These are phyloP conservation scores for Crossaster papposus DNA, from an alignment of 53 echinoderm and acorn worm genomes.

Conservation along the genomic window DNA sequence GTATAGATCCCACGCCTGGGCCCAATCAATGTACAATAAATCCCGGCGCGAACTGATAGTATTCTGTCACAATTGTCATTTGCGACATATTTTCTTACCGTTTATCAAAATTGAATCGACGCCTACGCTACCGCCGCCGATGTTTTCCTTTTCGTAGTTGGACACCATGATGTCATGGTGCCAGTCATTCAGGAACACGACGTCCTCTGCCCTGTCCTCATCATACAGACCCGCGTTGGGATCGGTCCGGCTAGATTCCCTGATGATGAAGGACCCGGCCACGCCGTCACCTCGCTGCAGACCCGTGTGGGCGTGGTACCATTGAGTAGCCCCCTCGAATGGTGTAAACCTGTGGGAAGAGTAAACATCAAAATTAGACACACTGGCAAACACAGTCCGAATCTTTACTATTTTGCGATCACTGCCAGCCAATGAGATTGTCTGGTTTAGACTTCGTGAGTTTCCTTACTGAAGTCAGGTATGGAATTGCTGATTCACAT, in stretches of 20 bases:
- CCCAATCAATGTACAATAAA: too few relatives aligned
- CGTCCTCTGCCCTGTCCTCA: constrained; percentile 57
- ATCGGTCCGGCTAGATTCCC: constrained; percentile 56
- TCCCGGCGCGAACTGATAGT: too few relatives aligned
- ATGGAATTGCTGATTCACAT: too few relatives aligned
- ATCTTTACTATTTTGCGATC: too few relatives aligned
- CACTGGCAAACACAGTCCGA: too few relatives aligned
- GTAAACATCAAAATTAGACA: too few relatives aligned
- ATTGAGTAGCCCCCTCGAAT: constrained; percentile 46
- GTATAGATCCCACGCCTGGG: too few relatives aligned
- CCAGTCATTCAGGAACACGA: constrained; percentile 68
- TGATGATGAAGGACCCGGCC: constrained; percentile 73
- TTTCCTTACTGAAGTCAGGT: too few relatives aligned
- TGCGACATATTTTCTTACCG: constrained; percentile 37
- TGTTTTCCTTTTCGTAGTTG: background rate
- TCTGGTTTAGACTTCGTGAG: too few relatives aligned
- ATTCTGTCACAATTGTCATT: too few relatives aligned
- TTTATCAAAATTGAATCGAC: constrained; percentile 59
- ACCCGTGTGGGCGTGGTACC: constrained; percentile 61
- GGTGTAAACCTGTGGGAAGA: background rate
- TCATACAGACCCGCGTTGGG: constrained; percentile 66
- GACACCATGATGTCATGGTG: constrained; percentile 2
- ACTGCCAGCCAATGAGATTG: too few relatives aligned
- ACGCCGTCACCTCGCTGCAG: constrained; percentile 81
- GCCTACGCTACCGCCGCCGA: background rate